These are phyloP conservation scores for Condylostylus longicornis DNA, from an alignment of 1,140 invertebrate species.

Conservation along the genomic window DNA sequence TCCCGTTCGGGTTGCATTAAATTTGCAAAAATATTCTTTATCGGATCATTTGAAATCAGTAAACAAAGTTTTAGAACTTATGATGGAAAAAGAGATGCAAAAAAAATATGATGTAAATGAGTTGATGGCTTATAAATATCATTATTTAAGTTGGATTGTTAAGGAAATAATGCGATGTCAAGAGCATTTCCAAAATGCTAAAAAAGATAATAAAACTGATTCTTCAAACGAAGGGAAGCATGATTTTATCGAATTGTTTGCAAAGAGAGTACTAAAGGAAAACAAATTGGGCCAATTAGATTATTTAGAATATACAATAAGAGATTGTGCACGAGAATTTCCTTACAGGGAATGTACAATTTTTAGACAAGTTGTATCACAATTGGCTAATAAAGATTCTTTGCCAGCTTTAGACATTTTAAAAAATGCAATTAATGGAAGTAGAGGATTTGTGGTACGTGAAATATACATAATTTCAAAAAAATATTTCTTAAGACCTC, in stretches of 20 bases:
- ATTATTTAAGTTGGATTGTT: conserved; percentile 67
- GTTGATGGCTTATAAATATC: conserved; percentile 81
- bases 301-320: conserved; percentile 64
- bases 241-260: conserved; percentile 54
- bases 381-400: conserved; percentile 50
- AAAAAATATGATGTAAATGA: conserved; percentile 73
- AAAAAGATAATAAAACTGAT: conserved; percentile 23
- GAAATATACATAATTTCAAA: not conserved
- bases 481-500: not conserved
- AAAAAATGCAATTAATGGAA: conserved; percentile 77
- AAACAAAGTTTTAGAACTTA: conserved; percentile 63
- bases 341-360: conserved; percentile 72
- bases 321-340: conserved; percentile 74
- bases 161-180: conserved; percentile 51
- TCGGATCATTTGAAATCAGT: conserved; percentile 61
- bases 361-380: conserved; percentile 69
- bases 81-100: conserved; percentile 81
- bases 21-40: conserved; percentile 51
- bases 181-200: conserved; percentile 42
- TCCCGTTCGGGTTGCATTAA: conserved; percentile 70
- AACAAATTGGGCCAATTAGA: conserved; percentile 61
- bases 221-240: conserved; percentile 39
- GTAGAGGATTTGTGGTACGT: conserved; percentile 46
- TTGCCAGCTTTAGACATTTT: conserved; percentile 57
- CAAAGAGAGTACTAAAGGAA: conserved; percentile 60